phyloP scores from a whole-genome alignment of 2,113 vertebrate species.

The Megaceryle torquata region DNA sequence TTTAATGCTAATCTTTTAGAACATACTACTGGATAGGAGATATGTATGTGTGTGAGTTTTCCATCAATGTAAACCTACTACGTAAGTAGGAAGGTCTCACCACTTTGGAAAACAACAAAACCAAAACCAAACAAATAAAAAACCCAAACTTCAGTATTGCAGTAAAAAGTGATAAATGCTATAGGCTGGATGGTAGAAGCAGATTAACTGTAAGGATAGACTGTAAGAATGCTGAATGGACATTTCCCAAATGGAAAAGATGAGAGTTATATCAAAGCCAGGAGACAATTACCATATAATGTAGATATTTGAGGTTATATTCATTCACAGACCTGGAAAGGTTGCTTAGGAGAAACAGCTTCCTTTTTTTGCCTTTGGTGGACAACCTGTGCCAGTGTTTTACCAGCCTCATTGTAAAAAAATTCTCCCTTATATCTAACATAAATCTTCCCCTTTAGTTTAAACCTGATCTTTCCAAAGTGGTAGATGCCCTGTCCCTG shows the following conservation, averaged over 20 bases:
- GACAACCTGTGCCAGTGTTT: too few relatives aligned
- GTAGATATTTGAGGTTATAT: neutral
- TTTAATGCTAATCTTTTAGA: neutral
- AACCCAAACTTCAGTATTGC: neutral
- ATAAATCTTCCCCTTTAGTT: too few relatives aligned
- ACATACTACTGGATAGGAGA: neutral
- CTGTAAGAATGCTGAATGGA: neutral
- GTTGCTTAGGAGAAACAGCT: neutral
- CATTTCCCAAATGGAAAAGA: neutral
- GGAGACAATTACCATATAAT: neutral
- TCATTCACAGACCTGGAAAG: neutral
- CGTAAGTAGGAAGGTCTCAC: accelerated
- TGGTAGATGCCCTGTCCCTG: too few relatives aligned
- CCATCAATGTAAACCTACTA: neutral
- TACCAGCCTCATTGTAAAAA: too few relatives aligned
- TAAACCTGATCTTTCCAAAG: too few relatives aligned
- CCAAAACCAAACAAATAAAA: too few relatives aligned
- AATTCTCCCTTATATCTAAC: too few relatives aligned
- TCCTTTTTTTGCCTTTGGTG: neutral
- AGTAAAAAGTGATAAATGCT: neutral
- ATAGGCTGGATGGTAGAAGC: accelerated
- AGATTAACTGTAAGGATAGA: neutral
- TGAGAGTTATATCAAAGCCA: neutral
- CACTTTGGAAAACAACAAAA: neutral
- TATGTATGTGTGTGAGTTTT: neutral